phyloP scores from a whole-genome alignment of 30 jellyfish, hydroid and myxozoan species.

The Morbakka virulenta region DNA sequence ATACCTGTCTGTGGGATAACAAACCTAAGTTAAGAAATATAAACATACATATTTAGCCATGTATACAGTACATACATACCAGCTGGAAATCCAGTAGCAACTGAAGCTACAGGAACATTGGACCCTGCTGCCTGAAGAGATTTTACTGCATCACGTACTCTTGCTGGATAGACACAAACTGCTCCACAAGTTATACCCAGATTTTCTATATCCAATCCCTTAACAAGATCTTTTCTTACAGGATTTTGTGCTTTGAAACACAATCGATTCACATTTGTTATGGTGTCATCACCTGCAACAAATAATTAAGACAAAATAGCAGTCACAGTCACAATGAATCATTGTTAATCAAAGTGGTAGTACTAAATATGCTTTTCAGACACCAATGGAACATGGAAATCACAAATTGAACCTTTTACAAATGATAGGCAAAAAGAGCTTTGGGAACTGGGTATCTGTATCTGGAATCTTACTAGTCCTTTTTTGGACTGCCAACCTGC shows the following conservation, averaged over 20 bases:
- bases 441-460: no score
- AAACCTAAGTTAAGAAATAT: no score
- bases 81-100: constrained; percentile 96
- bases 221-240: constrained; percentile 67
- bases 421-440: no score
- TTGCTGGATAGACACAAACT: constrained; percentile 85
- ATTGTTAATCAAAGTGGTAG: no score
- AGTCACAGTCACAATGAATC: no score
- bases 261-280: constrained; percentile 67
- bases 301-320: background rate
- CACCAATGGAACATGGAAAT: background rate
- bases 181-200: constrained; percentile 92
- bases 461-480: no score
- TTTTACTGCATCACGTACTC: constrained; percentile 82
- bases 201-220: constrained; percentile 68
- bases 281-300: constrained; percentile 85
- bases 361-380: background rate
- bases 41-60: no score
- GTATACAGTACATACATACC: no score
- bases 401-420: no score
- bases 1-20: no score
- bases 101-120: constrained; percentile 85
- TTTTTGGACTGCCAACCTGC: no score
- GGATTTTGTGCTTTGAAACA: constrained; percentile 96
- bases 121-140: constrained; percentile 77